Base-by-base conservation (phyloP, 2,797 vertebrate species). In the Acropternis orthonyx region DNA sequence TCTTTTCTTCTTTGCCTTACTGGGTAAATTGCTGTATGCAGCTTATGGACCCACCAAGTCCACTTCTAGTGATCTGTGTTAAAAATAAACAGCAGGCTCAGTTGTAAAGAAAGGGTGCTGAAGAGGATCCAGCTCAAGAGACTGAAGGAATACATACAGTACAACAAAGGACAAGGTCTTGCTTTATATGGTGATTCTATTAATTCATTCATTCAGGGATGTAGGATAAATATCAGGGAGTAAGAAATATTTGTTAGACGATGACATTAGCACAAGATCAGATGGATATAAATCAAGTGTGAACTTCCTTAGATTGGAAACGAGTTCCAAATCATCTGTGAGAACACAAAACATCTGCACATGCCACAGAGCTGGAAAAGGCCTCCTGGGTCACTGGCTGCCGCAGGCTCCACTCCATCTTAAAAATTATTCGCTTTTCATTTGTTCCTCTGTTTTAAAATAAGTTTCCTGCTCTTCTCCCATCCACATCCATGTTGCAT, bases 261-360 rank as follows among this genome's bases (percentile, higher is more conserved):
- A 63, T 0, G 0, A 34, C 41, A 71, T 67, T 61, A 93, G 61
- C 48, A 77, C 23, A 77, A 67, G 85, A 87, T 79, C 63, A 89
- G 85, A 67, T 24, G 21, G 63, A 69, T 69, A 85, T 34, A 91
- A 88, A 94, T 77, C 75, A 80, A 83, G 62, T 17, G 37, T 39
- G 63, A 77, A 85, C 34, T 49, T 55, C 55, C 4, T 85, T 67
- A 76, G 41, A 67, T 1, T 46, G 61, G 52, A 85, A 71, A 58
- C 6, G 15, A 82, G 68, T 80, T 65, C 52, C 79, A 89, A 73
- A 88, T 49, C 14, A 65, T 49, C 52, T 68, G 43, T 69, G 78
- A 91, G 75, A 83, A 88, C 56, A 56, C 63, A 76, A 74, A 83
- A 83, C 52, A 89, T 88, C 75, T 85, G 89, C 68, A 77, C 43